A percentile compares a stretch with the other conserved stretches of the same genome.
phyloP scores from a whole-genome alignment of 2,797 vertebrate genomes.

The Hybognathus amarus region DNA sequence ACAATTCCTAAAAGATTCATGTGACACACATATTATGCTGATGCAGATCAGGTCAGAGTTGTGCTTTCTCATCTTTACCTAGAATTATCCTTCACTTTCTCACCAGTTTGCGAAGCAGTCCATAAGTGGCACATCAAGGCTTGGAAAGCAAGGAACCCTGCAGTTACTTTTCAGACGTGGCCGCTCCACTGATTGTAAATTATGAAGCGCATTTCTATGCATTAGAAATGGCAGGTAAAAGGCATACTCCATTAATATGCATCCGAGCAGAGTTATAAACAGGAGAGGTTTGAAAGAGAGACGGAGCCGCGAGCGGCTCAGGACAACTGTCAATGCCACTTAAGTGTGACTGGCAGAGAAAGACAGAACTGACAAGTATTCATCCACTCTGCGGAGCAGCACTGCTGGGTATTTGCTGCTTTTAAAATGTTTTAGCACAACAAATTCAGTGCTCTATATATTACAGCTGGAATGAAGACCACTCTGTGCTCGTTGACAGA shows the following conservation, averaged over 20 bases:
- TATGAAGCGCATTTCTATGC: conserved; percentile 51
- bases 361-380: conserved; percentile 43
- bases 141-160: conserved; percentile 1
- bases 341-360: conserved; percentile 45
- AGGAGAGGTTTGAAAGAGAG: conserved; percentile 40
- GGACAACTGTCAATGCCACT: conserved; percentile 50
- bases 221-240: conserved; percentile 49
- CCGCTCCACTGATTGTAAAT: conserved; percentile 35
- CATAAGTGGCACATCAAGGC: conserved; percentile 23
- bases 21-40: conserved; percentile 48
- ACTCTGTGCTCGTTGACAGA: not conserved
- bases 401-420: conserved; percentile 29
- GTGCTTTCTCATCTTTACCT: conserved; percentile 45
- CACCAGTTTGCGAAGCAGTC: conserved; percentile 48
- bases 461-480: conserved; percentile 7
- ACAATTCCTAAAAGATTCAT: conserved; percentile 44
- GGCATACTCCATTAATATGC: conserved; percentile 55
- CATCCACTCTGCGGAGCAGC: conserved; percentile 8
- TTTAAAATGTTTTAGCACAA: conserved; percentile 31
- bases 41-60: conserved; percentile 34
- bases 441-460: conserved; percentile 8
- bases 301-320: conserved; percentile 14
- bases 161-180: not conserved
- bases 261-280: conserved; percentile 39
- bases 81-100: conserved; percentile 43